These are phyloP conservation scores for Festucalex cinctus DNA, from an alignment of 2,113 vertebrate species.

Conservation along the genomic window DNA sequence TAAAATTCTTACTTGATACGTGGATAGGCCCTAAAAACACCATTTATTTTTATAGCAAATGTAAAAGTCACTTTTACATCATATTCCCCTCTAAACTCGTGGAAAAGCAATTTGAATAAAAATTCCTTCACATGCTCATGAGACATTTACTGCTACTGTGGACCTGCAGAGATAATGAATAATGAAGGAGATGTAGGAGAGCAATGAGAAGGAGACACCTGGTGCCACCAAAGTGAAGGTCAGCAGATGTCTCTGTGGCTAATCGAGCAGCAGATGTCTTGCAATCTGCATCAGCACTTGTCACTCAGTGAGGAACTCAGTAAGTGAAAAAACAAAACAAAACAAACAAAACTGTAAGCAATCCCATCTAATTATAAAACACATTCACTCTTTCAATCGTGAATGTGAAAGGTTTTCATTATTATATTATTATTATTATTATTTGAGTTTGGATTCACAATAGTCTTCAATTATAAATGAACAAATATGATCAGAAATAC, in stretches of 20 bases:
- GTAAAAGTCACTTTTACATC: neutral
- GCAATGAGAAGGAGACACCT: conserved; percentile 44
- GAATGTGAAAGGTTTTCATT: no score
- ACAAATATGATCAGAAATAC: no score
- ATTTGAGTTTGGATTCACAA: no score
- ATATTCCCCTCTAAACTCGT: neutral
- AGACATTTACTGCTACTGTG: conserved; percentile 33
- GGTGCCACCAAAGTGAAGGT: conserved; percentile 52
- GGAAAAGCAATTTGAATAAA: neutral
- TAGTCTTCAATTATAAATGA: no score
- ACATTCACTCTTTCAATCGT: neutral
- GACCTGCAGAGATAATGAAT: conserved; percentile 51
- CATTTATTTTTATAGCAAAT: neutral
- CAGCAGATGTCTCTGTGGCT: conserved; percentile 44
- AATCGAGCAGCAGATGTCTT: conserved; percentile 37
- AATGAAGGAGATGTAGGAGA: conserved; percentile 57
- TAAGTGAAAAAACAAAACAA: no score
- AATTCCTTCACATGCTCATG: conserved; percentile 30
- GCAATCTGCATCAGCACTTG: conserved; percentile 5
- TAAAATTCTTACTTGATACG: no score
- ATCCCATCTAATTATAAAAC: conserved; percentile 7
- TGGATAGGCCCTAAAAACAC: no score
- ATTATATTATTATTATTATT: no score
- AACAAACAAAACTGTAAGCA: neutral
- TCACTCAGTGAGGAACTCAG: neutral